Conservation (phyloP, 1,140 invertebrate genomes). For the Leptinotarsa undecemlineata region DNA sequence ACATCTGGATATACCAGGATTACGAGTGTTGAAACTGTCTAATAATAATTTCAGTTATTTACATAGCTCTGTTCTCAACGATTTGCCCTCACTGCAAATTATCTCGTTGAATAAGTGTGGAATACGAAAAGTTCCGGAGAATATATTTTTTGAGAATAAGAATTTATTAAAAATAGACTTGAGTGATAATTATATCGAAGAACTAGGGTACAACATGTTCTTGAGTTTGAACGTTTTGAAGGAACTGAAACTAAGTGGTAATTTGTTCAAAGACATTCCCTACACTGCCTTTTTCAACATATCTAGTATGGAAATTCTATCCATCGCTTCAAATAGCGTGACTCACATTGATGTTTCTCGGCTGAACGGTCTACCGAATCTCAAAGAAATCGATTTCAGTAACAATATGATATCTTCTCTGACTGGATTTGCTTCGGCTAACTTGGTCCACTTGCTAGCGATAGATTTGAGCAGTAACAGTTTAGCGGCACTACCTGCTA, state of each 20-base stretch:
- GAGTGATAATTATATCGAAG: constrained; percentile 67
- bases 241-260: constrained; percentile 74
- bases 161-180: constrained; percentile 75
- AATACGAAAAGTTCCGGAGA: constrained; percentile 67
- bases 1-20: constrained; percentile 71
- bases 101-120: constrained; percentile 71
- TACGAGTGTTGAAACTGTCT: constrained; percentile 72
- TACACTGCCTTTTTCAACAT: constrained; percentile 75
- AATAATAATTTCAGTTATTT: constrained; percentile 78
- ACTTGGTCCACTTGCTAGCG: constrained; percentile 70
- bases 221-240: constrained; percentile 70
- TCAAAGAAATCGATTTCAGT: constrained; percentile 74
- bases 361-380: constrained; percentile 70
- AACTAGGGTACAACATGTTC: constrained; percentile 70
- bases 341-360: constrained; percentile 75
- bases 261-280: constrained; percentile 74
- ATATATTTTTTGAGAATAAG: constrained; percentile 73
- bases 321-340: constrained; percentile 73
- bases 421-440: constrained; percentile 75
- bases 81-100: constrained; percentile 74
- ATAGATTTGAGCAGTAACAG: constrained; percentile 77
- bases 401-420: constrained; percentile 76
- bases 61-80: constrained; percentile 69
- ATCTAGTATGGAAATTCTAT: constrained; percentile 72
- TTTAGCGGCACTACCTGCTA: constrained; percentile 75